A percentile compares a stretch with the other conserved stretches of the same genome.
Conservation (phyloP, 2,113 vertebrate species). For the human region GRCh38 chr3:29293001-29293500, state of each 20-base stretch:
- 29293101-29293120: not conserved
- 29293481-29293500: not conserved
- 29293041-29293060: not conserved
- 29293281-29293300: not conserved
- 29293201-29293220: not conserved
- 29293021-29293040: not conserved
- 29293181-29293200: not conserved
- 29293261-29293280: not conserved
- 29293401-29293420: not conserved
- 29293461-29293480: not conserved
- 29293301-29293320: not conserved
- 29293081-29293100: not conserved
- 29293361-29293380: not conserved
- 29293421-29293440: not conserved
- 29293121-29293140: not conserved
- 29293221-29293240: not conserved
- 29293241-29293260: not conserved
- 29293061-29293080: not conserved
- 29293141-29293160: not conserved
- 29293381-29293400: not conserved
- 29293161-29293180: not conserved
- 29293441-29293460: accelerated
- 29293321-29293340: not conserved
- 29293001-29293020: not conserved
- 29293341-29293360: not conserved